phyloP scores from a whole-genome alignment of 2,113 vertebrate genomes.

The Thinocorus orbignyianus region DNA sequence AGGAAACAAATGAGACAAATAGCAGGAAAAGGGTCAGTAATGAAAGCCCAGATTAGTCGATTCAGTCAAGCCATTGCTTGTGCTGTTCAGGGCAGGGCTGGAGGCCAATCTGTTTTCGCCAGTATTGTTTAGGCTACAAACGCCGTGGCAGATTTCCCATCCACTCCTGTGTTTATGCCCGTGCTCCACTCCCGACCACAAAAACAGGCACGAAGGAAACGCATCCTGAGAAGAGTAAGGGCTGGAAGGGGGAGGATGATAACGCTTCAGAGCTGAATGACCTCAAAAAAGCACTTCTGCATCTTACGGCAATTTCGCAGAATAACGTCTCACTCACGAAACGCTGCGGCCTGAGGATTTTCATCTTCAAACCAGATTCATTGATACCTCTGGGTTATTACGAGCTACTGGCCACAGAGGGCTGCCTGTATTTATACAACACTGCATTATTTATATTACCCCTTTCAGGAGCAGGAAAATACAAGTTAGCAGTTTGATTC shows the following conservation, averaged over 20 bases:
- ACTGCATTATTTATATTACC: constrained; percentile 37
- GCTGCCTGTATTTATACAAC: constrained; percentile 31
- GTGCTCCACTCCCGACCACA: background rate
- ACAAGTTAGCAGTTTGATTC: background rate
- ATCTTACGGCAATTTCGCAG: background rate
- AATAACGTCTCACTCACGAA: background rate
- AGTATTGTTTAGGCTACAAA: constrained; percentile 37
- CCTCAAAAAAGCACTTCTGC: background rate
- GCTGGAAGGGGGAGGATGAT: background rate
- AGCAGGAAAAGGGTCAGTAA: constrained; percentile 46
- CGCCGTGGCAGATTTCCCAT: constrained; percentile 1
- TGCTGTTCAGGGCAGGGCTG: background rate
- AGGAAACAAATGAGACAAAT: constrained; percentile 50
- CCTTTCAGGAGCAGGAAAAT: constrained; percentile 20
- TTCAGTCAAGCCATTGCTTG: constrained; percentile 20
- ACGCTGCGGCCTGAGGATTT: background rate
- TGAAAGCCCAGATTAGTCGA: constrained; percentile 35
- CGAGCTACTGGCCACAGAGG: background rate
- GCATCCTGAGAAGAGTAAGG: background rate
- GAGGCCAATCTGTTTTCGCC: constrained; percentile 37
- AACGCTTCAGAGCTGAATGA: background rate
- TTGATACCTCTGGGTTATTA: constrained; percentile 48
- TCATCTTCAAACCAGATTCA: constrained; percentile 39
- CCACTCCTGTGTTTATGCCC: background rate
- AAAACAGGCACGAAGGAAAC: background rate